A percentile compares a stretch with the other conserved stretches of the same genome.
Conservation (phyloP, 2,113 vertebrate species). For the Campylorhamphus procurvoides region DNA sequence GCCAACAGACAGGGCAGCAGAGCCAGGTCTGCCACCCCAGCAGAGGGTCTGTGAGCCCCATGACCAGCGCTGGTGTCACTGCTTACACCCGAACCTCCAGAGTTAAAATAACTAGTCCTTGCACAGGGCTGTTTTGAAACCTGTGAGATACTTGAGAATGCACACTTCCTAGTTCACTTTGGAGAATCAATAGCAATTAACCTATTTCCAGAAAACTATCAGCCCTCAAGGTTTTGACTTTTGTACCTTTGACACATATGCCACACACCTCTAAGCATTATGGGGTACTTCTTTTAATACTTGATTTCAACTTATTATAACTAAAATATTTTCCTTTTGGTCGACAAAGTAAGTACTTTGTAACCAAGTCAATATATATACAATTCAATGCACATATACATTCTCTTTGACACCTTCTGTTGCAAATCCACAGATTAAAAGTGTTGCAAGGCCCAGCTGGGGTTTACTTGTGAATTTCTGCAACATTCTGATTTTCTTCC, state of each 20-base stretch:
- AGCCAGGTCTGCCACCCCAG: background rate
- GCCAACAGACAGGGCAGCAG: background rate
- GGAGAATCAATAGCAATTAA: background rate
- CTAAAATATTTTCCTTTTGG: background rate
- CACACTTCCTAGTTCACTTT: background rate
- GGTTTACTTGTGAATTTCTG: conserved; percentile 24
- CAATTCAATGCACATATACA: conserved; percentile 18
- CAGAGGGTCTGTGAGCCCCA: background rate
- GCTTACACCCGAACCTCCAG: background rate
- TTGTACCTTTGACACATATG: background rate
- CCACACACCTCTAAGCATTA: background rate
- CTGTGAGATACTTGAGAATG: background rate
- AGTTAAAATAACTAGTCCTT: background rate
- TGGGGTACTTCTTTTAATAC: background rate
- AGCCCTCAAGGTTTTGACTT: background rate
- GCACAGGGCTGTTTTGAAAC: background rate
- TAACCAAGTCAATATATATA: background rate
- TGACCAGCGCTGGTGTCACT: too few relatives aligned
- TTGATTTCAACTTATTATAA: background rate
- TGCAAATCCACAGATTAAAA: conserved; percentile 21
- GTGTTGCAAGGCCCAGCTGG: conserved; percentile 11
- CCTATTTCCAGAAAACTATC: background rate
- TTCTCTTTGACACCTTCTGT: conserved; percentile 34
- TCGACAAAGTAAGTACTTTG: background rate
- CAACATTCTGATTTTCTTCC: background rate